Evolutionary conservation across 2,113 vertebrate genomes (phyloP), one percentile per base, ranked within the genome.

Genomic region (Alethe diademata): DNA sequence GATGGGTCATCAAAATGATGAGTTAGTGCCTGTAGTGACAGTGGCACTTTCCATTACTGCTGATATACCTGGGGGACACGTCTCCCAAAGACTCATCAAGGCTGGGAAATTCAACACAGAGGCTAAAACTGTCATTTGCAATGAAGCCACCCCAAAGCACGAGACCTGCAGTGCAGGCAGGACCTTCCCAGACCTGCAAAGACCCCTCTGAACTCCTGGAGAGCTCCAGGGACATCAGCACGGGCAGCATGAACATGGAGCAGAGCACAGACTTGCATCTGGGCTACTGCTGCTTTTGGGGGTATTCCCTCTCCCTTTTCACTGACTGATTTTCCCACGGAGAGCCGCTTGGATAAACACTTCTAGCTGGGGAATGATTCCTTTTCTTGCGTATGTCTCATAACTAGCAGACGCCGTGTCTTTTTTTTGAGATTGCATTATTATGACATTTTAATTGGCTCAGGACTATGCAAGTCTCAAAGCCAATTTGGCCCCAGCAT

Each of bases 1-100:
- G 25, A 93, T 95, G 91, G 71, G 81, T 95, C 89, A 5, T 96
- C 96, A 95, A 78, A 92, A 95, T 96, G 96, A 95, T 92, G 94
- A 96, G 94, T 95, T 95, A 95, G 92, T 88, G 90, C 76, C 83
- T 91, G 62, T 82, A 96, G 94, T 93, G 93, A 96, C 95, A 89
- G 51, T 96, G 95, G 93, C 97, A 97, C 92, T 96, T 95, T 96
- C 79, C 90, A 97, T 96, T 95, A 96, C 70, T 91, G 54, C 28
- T 96, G 90, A 96, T 91, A 84, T 76, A 93, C 86, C 94, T 89
- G 79, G 66, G 92, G 96, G 90, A 95, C 90, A 90, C 75, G 70
- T 94, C 92, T 96, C 94, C 95, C 95, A 93, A 92, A 95, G 84
- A 87, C 92, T 89, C 90, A 96, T 83, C 70, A 87, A 58, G 64